Percentiles rank a stretch among this genome's conserved stretches.
Conservation (phyloP, 2,113 vertebrate genomes). For the Hippocampus mohnikei region DNA sequence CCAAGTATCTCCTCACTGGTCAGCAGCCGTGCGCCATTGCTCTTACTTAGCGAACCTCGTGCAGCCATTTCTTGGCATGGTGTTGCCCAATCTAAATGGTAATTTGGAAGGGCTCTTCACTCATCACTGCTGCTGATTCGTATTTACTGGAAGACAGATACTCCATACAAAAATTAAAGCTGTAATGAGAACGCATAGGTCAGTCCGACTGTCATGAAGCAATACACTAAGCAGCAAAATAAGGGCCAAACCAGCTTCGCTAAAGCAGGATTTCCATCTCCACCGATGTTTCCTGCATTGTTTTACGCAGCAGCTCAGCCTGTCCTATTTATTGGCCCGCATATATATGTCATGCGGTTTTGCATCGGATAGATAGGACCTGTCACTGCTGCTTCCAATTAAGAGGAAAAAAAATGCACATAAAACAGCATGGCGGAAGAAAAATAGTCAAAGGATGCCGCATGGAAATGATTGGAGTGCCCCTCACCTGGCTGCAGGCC, state of each 20-base stretch:
- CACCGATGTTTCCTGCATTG: background rate
- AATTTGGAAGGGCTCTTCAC: slow-evolving; percentile 52
- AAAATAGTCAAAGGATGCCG: no score
- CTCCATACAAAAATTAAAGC: slow-evolving; percentile 39
- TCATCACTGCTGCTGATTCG: slow-evolving; percentile 36
- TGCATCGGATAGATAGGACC: no score
- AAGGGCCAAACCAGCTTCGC: background rate
- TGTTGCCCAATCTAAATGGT: slow-evolving; percentile 73
- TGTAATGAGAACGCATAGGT: slow-evolving; percentile 37
- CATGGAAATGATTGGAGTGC: no score
- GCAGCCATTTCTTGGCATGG: slow-evolving; percentile 57
- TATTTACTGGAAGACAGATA: slow-evolving; percentile 45
- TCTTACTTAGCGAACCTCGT: slow-evolving; percentile 33
- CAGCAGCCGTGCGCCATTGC: slow-evolving; percentile 5
- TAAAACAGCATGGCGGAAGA: no score
- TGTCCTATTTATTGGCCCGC: background rate
- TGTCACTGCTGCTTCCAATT: no score
- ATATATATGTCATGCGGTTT: background rate
- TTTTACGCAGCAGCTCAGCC: background rate
- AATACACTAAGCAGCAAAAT: slow-evolving; percentile 17
- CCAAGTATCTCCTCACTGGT: slow-evolving; percentile 18
- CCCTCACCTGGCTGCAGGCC: no score
- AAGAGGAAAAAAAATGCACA: no score
- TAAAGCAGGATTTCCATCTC: background rate
- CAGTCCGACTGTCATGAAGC: slow-evolving; percentile 23